Evolutionary conservation across 2,888 invertebrate genomes (phyloP), one percentile per base, ranked within the genome.

Genomic region (Agrochola macilenta): DNA sequence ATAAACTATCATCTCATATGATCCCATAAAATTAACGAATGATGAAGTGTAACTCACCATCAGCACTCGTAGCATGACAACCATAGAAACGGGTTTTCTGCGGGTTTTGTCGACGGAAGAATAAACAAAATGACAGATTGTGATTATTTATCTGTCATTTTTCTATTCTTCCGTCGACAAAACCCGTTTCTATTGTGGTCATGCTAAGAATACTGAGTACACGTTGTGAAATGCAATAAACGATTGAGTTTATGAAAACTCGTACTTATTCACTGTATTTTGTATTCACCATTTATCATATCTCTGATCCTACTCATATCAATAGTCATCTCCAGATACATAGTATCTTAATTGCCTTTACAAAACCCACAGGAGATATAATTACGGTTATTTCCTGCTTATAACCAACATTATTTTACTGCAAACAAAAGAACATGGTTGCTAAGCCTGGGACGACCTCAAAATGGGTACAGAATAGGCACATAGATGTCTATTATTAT

Each of bases 371-470:
- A 23, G 23, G 26, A 35, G 7, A 70, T 20, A 49, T 54, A 5
- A 52, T 70, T 57, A 20, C 54, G 7, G n/a, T 65, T 57, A 70
- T 61, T 57, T 61, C 60, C 46, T 46, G 43, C 35, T 5, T 39
- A 65, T 49, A 69, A 30, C 30, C 12, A 49, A 30, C 46, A 76
- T 49, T 30, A 30, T 39, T 49, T 23, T 30, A 74, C 57, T 35
- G 66, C 35, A 52, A 81, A 71, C 77, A 81, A 76, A 71, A 81
- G 35, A 71, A 71, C 76, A 81, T 46, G 23, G 14, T n/a, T 54
- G 8, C 14, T 54, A 82, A 71, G 43, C 82, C 68, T 39, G 68
- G 66, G 70, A 58, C 35, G 12, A 58, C 57, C 58, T 68, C 20
- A 58, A 49, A 81, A 68, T 7, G 35, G n/a, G n/a, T 35, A 66